A percentile compares a stretch with the other conserved stretches of the same genome.
These are phyloP conservation scores for Chrysolina haemoptera DNA, from an alignment of 2,888 invertebrate species.

Conservation along the genomic window DNA sequence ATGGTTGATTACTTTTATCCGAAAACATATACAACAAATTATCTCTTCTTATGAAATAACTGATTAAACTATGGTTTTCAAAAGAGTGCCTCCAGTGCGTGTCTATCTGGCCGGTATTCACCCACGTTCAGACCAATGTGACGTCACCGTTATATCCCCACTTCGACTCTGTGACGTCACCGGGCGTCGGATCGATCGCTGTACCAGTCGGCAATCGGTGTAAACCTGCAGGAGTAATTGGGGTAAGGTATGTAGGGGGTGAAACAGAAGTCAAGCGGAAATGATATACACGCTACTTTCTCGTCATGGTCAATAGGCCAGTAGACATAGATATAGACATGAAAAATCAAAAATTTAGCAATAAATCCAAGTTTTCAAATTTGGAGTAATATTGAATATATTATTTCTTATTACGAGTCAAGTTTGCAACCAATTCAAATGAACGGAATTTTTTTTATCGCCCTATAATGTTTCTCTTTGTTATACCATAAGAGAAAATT, in stretches of 20 bases:
- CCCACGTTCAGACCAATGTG: slow-evolving; percentile 25
- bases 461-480: too few relatives aligned
- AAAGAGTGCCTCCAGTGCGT: slow-evolving; percentile 20
- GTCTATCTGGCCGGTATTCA: slow-evolving; percentile 19
- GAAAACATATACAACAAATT: slow-evolving; percentile 37
- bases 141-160: slow-evolving; percentile 36
- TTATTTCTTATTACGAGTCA: too few relatives aligned
- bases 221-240: neutral
- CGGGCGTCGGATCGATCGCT: slow-evolving; percentile 39
- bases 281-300: neutral
- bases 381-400: too few relatives aligned
- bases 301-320: neutral
- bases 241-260: neutral
- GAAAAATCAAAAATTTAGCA: too few relatives aligned
- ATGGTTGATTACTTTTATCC: slow-evolving; percentile 33
- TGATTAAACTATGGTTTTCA: slow-evolving; percentile 1
- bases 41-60: slow-evolving; percentile 17
- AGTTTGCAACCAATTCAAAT: too few relatives aligned
- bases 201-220: slow-evolving; percentile 13
- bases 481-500: too few relatives aligned
- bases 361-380: too few relatives aligned
- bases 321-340: too few relatives aligned
- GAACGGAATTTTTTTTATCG: too few relatives aligned
- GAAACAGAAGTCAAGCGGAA: neutral
- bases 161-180: slow-evolving; percentile 37